Evolutionary conservation across 2,888 invertebrate genomes (phyloP), one percentile per base, ranked within the genome.

Genomic region (Pterobdella sp.): DNA sequence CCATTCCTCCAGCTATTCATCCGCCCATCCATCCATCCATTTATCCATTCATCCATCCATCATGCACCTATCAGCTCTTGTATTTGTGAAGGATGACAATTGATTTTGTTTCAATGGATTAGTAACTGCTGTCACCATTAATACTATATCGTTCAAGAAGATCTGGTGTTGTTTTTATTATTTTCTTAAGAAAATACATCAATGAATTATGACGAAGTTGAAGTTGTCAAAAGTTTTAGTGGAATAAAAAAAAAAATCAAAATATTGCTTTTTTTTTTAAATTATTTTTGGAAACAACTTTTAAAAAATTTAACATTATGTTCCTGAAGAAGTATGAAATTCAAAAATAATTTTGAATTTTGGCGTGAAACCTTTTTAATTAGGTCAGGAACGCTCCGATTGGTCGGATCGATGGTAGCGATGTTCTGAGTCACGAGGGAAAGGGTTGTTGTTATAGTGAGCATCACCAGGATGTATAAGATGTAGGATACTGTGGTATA

Each of bases 351-450:
- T n/a, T n/a, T n/a, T n/a, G n/a, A n/a, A n/a, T n/a, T n/a, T n/a
- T n/a, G n/a, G n/a, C n/a, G n/a, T n/a, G n/a, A 4, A 1, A 69
- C 69, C 69, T 69, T 69, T 42, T 29, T 69, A 52, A 69, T 37
- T 14, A 69, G 18, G 22, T 69, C 69, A 49, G 49, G 69, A 14
- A 69, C 32, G 34, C 0, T 14, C 14, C 52, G 32, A 10, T n/a
- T 32, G 26, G 29, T 22, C 14, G 69, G 52, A 69, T 52, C 52
- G 14, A 32, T 26, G 49, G 34, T 31, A 32, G 37, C 18, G 34
- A 69, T 10, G 49, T 52, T 69, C 31, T 26, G 49, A 32, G 52
- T 69, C 52, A 69, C 14, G n/a, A 69, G 49, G 34, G 69, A 69
- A 1, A 69, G 4, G 69, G 52, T 18, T 22, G 34, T 42, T 14